Conservation (phyloP, 2,113 vertebrate genomes). For the Megaptera novaeangliae region DNA sequence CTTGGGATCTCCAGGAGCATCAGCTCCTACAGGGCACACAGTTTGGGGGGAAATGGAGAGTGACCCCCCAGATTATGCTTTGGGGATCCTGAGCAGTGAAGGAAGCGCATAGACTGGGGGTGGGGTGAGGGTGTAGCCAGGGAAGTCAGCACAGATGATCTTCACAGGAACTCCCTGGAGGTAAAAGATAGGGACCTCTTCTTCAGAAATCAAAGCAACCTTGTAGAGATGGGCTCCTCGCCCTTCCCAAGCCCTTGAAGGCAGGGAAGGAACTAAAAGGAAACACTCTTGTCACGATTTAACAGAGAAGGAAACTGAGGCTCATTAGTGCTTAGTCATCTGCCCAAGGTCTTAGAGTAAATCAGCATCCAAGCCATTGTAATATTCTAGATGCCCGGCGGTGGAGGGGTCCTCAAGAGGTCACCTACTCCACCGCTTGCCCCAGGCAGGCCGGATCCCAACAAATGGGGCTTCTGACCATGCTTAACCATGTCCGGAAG, state of each 20-base stretch:
- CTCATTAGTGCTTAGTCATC: constrained; percentile 58
- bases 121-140: background rate
- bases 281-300: constrained; percentile 9
- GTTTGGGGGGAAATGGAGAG: background rate
- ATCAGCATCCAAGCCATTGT: constrained; percentile 24
- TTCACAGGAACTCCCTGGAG: background rate
- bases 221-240: background rate
- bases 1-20: background rate
- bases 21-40: background rate
- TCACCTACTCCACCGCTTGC: background rate
- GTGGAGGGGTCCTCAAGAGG: constrained; percentile 37
- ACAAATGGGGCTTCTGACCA: constrained; percentile 16
- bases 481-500: background rate
- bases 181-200: background rate
- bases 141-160: background rate
- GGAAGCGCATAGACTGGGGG: background rate
- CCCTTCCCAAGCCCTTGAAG: background rate
- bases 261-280: constrained; percentile 26
- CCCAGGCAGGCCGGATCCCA: background rate
- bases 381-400: background rate
- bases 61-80: background rate
- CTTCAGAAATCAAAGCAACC: background rate
- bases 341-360: constrained; percentile 29
- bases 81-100: background rate
- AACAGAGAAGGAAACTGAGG: constrained; percentile 71